Conservation (phyloP, 2,888 invertebrate genomes). For the Dascillus cervinus region DNA sequence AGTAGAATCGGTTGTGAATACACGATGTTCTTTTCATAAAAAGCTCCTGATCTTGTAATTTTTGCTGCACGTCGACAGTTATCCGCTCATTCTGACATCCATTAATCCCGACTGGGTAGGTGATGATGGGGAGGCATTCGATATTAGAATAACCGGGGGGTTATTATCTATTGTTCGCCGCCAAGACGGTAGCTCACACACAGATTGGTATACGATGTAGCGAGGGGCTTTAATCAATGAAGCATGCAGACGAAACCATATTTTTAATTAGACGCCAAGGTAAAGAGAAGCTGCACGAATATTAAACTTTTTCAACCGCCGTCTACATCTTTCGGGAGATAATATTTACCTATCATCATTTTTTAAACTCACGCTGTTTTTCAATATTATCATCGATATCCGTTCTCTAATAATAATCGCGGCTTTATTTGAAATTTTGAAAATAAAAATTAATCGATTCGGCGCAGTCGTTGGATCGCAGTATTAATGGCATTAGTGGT, state of each 20-base stretch:
- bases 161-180: constrained; percentile 9
- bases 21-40: constrained; percentile 6
- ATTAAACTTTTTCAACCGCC: no score
- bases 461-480: not conserved
- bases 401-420: no score
- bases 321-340: no score
- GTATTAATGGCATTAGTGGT: constrained; percentile 13
- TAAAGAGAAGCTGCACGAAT: constrained; percentile 1
- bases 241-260: constrained; percentile 5
- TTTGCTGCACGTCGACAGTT: constrained; percentile 7
- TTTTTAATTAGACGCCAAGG: constrained; percentile 7
- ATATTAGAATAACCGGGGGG: constrained; percentile 9
- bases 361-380: no score
- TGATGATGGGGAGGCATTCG: constrained; percentile 9
- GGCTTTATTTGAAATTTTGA: not conserved
- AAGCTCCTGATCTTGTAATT: constrained; percentile 6
- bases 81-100: constrained; percentile 8
- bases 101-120: constrained; percentile 7
- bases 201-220: constrained; percentile 7
- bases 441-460: not conserved
- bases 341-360: no score
- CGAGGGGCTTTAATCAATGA: constrained; percentile 8
- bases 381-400: no score
- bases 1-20: constrained; percentile 9
- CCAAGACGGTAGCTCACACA: constrained; percentile 9